Evolutionary conservation across 2,113 vertebrate species (phyloP).

Genomic region (Xenopus laevis): DNA sequence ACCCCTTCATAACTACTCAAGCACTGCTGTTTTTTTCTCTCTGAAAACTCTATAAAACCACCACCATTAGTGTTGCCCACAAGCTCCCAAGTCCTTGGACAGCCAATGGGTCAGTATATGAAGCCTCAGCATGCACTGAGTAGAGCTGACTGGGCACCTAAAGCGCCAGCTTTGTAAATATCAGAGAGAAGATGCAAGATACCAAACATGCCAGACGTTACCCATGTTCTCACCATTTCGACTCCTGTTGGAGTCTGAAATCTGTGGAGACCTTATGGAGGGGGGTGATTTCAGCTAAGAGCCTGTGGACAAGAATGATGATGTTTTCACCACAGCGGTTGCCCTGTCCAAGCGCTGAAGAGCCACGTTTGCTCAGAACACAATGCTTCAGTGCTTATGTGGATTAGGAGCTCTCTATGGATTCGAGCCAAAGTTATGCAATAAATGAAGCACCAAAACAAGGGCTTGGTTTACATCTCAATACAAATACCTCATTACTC

Average conservation of each 20-base stretch:
- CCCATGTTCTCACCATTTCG: constrained; percentile 17
- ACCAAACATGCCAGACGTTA: constrained; percentile 15
- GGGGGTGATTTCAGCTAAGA: constrained; percentile 1
- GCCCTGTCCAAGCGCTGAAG: too few relatives aligned
- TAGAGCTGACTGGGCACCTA: not conserved
- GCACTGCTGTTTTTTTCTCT: too few relatives aligned
- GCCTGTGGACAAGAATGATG: constrained; percentile 17
- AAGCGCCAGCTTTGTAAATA: not conserved
- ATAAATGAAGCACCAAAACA: too few relatives aligned
- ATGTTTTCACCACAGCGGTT: not conserved
- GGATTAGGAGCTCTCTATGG: too few relatives aligned
- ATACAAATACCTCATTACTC: too few relatives aligned
- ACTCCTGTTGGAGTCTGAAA: not conserved
- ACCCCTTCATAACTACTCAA: too few relatives aligned
- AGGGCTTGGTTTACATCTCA: too few relatives aligned
- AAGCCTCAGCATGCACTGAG: constrained; percentile 23
- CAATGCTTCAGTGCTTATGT: too few relatives aligned
- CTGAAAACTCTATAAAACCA: not conserved
- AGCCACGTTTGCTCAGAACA: too few relatives aligned
- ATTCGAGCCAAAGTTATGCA: too few relatives aligned
- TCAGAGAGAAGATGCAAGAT: constrained; percentile 3
- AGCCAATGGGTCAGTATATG: not conserved
- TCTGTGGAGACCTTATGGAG: not conserved
- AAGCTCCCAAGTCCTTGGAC: not conserved
- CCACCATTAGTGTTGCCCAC: not conserved